Conservation (phyloP, 2,113 vertebrate species). For the Emydocephalus ijimae region DNA sequence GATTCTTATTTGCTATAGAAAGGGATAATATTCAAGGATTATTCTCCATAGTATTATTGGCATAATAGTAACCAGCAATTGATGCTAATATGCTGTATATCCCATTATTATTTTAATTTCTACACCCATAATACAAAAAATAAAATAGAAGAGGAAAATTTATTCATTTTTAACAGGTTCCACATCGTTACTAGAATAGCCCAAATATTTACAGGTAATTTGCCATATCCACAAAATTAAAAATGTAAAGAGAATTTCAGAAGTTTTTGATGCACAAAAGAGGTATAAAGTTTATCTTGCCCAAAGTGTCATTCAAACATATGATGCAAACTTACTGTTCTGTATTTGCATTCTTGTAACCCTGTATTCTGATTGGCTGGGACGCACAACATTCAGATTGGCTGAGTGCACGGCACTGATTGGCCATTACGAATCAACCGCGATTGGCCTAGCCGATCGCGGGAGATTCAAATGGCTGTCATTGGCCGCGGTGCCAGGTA, state of each 20-base stretch:
- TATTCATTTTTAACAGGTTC: background rate
- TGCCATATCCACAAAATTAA: background rate
- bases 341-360: too few species aligned
- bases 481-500: too few species aligned
- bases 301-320: background rate
- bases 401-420: too few species aligned
- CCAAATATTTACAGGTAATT: background rate
- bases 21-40: background rate
- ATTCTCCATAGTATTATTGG: background rate
- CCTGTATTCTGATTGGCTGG: too few species aligned
- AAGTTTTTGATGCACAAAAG: background rate
- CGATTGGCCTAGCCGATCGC: too few species aligned
- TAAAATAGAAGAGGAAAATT: background rate
- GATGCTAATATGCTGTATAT: background rate
- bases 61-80: background rate
- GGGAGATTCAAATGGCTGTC: too few species aligned
- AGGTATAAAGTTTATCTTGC: background rate
- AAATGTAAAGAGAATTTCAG: background rate
- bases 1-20: background rate
- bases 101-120: background rate
- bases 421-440: too few species aligned
- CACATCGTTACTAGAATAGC: background rate
- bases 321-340: background rate
- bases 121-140: background rate
- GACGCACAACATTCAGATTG: too few species aligned